Conservation (phyloP, 2,797 vertebrate genomes). For the Myotis vivesi region DNA sequence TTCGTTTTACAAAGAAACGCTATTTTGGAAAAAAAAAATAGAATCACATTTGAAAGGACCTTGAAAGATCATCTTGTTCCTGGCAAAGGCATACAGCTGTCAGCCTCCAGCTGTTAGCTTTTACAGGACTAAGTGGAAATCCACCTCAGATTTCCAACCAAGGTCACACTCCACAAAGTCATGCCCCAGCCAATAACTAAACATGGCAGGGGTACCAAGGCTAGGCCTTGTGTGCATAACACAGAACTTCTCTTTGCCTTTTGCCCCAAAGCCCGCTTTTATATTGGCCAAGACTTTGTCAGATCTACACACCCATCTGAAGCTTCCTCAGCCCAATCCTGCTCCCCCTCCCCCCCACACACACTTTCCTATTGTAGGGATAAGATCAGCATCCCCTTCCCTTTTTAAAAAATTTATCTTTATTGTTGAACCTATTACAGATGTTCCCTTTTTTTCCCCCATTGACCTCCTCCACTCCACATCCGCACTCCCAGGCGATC, state of each 20-base stretch:
- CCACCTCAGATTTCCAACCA: neutral
- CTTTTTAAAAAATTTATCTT: too few relatives aligned
- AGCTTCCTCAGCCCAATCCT: neutral
- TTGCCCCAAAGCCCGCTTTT: neutral
- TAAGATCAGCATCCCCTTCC: neutral
- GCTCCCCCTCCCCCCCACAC: neutral
- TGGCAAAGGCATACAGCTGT: neutral
- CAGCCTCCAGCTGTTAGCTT: neutral
- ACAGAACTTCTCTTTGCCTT: neutral
- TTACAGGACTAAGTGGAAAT: neutral
- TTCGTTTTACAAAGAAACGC: neutral
- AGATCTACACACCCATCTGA: neutral
- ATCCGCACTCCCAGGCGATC: too few relatives aligned
- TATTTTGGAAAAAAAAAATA: constrained; percentile 21
- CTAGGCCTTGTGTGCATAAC: neutral
- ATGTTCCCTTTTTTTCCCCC: too few relatives aligned
- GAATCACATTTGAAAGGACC: constrained; percentile 34
- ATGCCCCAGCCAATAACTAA: neutral
- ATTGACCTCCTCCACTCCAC: too few relatives aligned
- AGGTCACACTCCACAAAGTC: neutral
- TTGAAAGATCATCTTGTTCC: constrained; percentile 31
- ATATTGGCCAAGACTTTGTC: neutral
- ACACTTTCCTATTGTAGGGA: neutral
- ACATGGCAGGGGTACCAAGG: neutral
- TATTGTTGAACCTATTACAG: too few relatives aligned